Base-by-base conservation (phyloP, 2,888 invertebrate species). In the Melangyna quadrimaculata region DNA sequence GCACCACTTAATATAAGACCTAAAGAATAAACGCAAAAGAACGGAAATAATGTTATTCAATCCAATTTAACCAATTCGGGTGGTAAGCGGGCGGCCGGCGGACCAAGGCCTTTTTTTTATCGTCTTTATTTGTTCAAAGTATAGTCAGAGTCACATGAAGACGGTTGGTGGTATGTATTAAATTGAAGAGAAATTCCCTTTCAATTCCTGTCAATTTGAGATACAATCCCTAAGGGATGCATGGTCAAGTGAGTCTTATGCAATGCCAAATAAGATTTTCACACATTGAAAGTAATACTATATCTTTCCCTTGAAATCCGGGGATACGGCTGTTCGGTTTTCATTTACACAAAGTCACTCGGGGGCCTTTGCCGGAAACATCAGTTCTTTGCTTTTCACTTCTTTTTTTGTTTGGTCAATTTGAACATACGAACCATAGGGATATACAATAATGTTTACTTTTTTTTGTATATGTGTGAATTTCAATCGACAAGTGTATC, bases 171-270 rank as follows among this genome's bases (percentile, higher is more conserved):
- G 74, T 78, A 74, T 40, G 74, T 67, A 82, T 82, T 87, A 86
- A 86, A 86, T 86, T 73, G 80, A 86, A 81, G 81, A 70, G 78
- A 87, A 87, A 74, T 78, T 81, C 67, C 74, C 87, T 87, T 67
- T 87, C 87, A 87, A 87, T 87, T 87, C 78, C 87, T 87, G 87
- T 82, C 87, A 87, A 87, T 87, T 87, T 87, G 65, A 87, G 87
- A 73, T 65, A 72, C 27, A 74, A 74, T 87, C 82, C 81, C 81
- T 78, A 32, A 78, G 81, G 86, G 87, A 78, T 81, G 78, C 78
- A 87, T 87, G 87, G 87, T 87, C 87, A 87, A 87, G 82, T 87
- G 87, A 87, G 87, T 78, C 59, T 82, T 87, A 74, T 78, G 87
- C 78, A 78, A 87, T 78, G 78, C 87, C 74, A 81, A 87, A 78